Evolutionary conservation across 2,113 vertebrate genomes (phyloP).

Genomic region (Tragelaphus scriptus): DNA sequence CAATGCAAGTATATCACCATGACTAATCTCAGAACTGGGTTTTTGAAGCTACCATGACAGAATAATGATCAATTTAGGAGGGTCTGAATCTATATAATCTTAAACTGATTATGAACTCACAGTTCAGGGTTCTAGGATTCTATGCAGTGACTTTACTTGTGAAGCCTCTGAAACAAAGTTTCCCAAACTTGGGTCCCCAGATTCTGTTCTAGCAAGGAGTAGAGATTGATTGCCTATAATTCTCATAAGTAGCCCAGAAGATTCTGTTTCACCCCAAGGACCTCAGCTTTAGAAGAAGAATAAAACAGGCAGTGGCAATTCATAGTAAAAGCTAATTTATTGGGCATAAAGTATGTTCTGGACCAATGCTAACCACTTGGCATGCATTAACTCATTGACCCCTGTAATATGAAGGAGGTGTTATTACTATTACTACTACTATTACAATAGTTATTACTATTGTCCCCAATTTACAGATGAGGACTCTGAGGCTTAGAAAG

Average conservation of each 20-base stretch:
- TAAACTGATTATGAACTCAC: not conserved
- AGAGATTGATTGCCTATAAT: not conserved
- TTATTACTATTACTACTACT: not conserved
- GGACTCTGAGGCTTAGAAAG: not conserved
- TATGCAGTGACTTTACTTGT: not conserved
- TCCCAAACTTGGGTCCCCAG: not conserved
- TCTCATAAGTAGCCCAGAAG: not conserved
- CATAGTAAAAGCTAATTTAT: not conserved
- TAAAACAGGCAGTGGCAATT: not conserved
- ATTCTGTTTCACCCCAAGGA: not conserved
- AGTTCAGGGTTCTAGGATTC: not conserved
- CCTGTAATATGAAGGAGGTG: not conserved
- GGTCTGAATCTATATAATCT: not conserved
- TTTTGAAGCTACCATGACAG: not conserved
- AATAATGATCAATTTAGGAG: not conserved
- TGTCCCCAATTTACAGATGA: not conserved
- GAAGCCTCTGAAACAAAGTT: not conserved
- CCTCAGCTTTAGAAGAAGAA: not conserved
- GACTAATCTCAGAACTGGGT: not conserved
- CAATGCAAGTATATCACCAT: not conserved
- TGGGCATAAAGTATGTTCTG: not conserved
- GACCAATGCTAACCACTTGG: not conserved
- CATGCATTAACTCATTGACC: not conserved
- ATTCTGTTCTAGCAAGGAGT: not conserved
- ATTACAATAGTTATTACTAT: not conserved